Percentiles rank a stretch among this genome's conserved stretches.
These are phyloP conservation scores for Tenualosa ilisha DNA, from an alignment of 2,797 vertebrate species.

Conservation along the genomic window DNA sequence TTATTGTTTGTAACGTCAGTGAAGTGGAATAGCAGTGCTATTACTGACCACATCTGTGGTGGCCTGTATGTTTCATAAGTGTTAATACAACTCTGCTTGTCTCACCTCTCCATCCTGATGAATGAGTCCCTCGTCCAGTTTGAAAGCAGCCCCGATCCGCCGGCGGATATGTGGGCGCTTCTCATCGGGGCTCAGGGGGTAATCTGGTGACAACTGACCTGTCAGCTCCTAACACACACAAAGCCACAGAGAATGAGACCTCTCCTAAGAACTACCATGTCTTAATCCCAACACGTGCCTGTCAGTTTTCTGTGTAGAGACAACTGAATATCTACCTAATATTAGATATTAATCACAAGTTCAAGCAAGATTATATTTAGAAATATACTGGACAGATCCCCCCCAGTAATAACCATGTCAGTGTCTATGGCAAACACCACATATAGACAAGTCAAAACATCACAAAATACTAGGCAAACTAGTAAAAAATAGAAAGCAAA, in stretches of 20 bases:
- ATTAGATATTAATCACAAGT: neutral
- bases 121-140: conserved; percentile 83
- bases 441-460: neutral
- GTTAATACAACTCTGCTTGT: conserved; percentile 26
- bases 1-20: neutral
- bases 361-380: too few species aligned
- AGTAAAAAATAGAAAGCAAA: neutral
- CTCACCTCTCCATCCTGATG: conserved; percentile 76
- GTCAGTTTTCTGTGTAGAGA: neutral
- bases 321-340: neutral
- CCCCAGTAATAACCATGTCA: too few species aligned
- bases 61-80: neutral
- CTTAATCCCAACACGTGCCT: neutral
- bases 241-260: neutral
- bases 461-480: neutral
- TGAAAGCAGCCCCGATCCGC: conserved; percentile 87
- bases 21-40: neutral
- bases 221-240: conserved; percentile 82
- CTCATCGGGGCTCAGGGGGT: conserved; percentile 84
- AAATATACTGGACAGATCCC: too few species aligned
- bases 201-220: conserved; percentile 82
- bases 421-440: neutral
- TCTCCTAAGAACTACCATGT: neutral
- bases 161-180: conserved; percentile 82
- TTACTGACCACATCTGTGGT: neutral